phyloP scores from a whole-genome alignment of 1,140 invertebrate genomes.

The Zaprionus nigranus region DNA sequence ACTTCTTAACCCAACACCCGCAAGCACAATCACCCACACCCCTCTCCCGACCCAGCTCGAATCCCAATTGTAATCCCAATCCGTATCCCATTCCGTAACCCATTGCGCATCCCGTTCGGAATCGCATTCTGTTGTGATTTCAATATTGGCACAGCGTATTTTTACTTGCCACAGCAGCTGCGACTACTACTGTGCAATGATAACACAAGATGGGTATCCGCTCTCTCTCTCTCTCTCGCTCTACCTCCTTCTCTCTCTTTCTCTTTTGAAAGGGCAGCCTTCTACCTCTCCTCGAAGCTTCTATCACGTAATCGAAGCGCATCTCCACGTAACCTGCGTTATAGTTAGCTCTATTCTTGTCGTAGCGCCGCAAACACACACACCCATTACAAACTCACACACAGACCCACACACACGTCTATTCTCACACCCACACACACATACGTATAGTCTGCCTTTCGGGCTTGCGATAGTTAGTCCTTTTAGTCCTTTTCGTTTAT shows the following conservation, averaged over 20 bases:
- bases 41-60: not conserved
- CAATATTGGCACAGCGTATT: slow-evolving; percentile 78
- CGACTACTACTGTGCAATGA: slow-evolving; percentile 58
- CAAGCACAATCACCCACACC: not conserved
- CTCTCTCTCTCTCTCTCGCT: not conserved
- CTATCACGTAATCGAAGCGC: not conserved
- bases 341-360: slow-evolving; percentile 37
- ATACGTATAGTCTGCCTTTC: slow-evolving; percentile 41
- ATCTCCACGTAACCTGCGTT: slow-evolving; percentile 60
- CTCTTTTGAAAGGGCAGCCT: not conserved
- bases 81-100: slow-evolving; percentile 30
- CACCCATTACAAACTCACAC: not conserved
- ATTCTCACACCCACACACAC: slow-evolving; percentile 4
- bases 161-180: slow-evolving; percentile 78
- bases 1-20: slow-evolving; percentile 25
- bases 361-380: slow-evolving; percentile 28
- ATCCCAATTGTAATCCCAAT: slow-evolving; percentile 21
- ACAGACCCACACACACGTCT: not conserved
- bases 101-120: not conserved
- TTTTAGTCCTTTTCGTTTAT: slow-evolving; percentile 13
- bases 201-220: slow-evolving; percentile 42
- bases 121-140: slow-evolving; percentile 73
- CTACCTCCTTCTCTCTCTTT: not conserved
- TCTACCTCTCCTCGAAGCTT: not conserved
- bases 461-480: slow-evolving; percentile 8